A percentile compares a stretch with the other conserved stretches of the same genome.
phyloP scores from a whole-genome alignment of 2,888 invertebrate genomes.

The Orthonychiurus folsomi region DNA sequence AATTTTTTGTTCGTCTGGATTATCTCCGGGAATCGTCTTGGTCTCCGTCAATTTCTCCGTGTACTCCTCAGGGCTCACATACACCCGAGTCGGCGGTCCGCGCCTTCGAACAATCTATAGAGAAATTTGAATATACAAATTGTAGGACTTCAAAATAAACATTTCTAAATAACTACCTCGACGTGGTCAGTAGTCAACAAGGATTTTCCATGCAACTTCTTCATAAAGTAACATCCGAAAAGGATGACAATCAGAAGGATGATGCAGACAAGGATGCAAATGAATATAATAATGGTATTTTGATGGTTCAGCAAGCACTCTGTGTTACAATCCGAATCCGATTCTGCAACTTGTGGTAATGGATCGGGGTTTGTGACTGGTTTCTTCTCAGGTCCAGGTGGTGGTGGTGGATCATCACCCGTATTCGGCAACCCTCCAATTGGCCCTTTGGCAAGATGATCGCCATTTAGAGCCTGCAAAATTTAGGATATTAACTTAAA shows the following conservation, averaged over 20 bases:
- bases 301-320: constrained; percentile 3
- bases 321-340: constrained; percentile 4
- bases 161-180: not conserved
- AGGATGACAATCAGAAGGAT: constrained; percentile 11
- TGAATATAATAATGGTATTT: constrained; percentile 5
- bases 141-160: not conserved
- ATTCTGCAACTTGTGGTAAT: not conserved
- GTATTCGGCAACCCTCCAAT: no score
- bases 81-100: not conserved
- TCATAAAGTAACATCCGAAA: constrained; percentile 13
- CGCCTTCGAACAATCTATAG: not conserved
- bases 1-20: not conserved
- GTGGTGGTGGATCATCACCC: no score
- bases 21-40: not conserved
- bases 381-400: no score
- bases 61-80: constrained; percentile 3
- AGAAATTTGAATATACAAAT: not conserved
- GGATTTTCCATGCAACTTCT: constrained; percentile 12
- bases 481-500: no score
- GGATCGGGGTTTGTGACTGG: no score
- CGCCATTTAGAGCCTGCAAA: no score
- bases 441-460: no score
- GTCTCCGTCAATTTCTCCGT: not conserved
- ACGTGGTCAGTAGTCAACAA: constrained; percentile 9
- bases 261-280: constrained; percentile 4